phyloP scores from a whole-genome alignment of 23 tunicate genomes.

The Pegea sp. region DNA sequence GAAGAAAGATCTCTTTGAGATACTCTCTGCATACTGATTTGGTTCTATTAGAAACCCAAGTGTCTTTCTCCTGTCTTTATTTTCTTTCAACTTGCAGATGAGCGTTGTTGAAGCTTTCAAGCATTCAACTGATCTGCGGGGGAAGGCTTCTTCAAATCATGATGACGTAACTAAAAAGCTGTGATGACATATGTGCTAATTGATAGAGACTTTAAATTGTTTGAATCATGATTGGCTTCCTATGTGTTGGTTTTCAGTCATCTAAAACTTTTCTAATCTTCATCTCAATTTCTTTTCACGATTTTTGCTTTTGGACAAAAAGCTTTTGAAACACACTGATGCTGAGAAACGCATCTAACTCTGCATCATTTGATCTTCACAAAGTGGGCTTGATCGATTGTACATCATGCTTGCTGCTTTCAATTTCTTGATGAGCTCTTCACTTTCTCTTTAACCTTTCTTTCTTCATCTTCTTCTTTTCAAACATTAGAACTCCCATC shows the following conservation, averaged over 20 bases:
- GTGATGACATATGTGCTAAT: not conserved
- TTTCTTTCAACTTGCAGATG: slow-evolving; percentile 26
- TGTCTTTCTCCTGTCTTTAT: not conserved
- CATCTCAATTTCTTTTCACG: too few species aligned
- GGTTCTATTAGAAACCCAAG: not conserved
- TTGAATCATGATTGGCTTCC: too few species aligned
- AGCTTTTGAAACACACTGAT: too few species aligned
- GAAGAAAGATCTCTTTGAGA: too few species aligned
- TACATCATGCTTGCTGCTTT: too few species aligned
- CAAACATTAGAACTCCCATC: not conserved
- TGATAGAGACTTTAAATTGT: not conserved
- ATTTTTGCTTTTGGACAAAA: not conserved
- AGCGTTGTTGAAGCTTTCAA: slow-evolving; percentile 82
- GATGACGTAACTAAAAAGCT: slow-evolving; percentile 23
- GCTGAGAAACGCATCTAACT: too few species aligned
- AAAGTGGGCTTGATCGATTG: too few species aligned
- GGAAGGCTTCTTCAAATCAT: slow-evolving; percentile 13
- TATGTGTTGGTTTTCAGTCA: too few species aligned
- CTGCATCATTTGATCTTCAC: too few species aligned
- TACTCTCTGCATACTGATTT: too few species aligned
- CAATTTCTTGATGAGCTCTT: too few species aligned
- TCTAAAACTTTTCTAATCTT: too few species aligned
- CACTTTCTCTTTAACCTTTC: slow-evolving; percentile 1
- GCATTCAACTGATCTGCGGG: slow-evolving; percentile 16
- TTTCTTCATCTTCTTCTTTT: not conserved